Base-by-base conservation (phyloP, 1,140 invertebrate genomes). In the Lasaia peninsularis region DNA sequence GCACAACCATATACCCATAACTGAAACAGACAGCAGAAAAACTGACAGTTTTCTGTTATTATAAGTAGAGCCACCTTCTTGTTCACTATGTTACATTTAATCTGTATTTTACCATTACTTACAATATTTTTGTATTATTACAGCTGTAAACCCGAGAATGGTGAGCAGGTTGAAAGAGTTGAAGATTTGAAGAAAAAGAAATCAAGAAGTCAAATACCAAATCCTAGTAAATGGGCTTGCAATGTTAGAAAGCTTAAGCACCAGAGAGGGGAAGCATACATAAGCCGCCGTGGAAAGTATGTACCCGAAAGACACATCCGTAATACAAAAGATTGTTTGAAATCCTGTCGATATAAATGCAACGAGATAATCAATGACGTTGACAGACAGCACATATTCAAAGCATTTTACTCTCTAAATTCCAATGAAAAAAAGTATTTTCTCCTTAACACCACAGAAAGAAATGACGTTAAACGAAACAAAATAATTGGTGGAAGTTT, bases 351-450 rank as follows among this genome's bases (percentile, higher is more conserved):
- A 54, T 83, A 67, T 28, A 86, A 85, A 72, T 86, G 86, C 34
- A 88, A 73, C 32, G 74, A 79, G 34, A 71, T 70, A 62, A 80
- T 88, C 1, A 78, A 65, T 31, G 80, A 88, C 60, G 60, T 65
- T 0, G 86, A 88, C 52, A 63, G 83, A 18, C 76, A 88, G 65
- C 72, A 80, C n/a, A 75, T 88, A 49, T 88, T 88, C 57, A 83
- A 79, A 72, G 77, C 86, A 4, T 88, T 86, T 50, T 88, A 88
- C 53, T 84, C 86, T 1, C 56, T 88, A n/a, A 83, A 75, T 58
- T 69, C 80, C 0, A 86, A 88, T 61, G 86, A 88, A 62, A 88
- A 88, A 34, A 86, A 79, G 54, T 80, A 86, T 65, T 88, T 84
- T 31, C 60, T 88, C 20, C 59, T 88, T 0, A 86, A 83, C 37